These are phyloP conservation scores for Enteromius anoplus DNA, from an alignment of 2,797 vertebrate genomes.

Conservation along the genomic window DNA sequence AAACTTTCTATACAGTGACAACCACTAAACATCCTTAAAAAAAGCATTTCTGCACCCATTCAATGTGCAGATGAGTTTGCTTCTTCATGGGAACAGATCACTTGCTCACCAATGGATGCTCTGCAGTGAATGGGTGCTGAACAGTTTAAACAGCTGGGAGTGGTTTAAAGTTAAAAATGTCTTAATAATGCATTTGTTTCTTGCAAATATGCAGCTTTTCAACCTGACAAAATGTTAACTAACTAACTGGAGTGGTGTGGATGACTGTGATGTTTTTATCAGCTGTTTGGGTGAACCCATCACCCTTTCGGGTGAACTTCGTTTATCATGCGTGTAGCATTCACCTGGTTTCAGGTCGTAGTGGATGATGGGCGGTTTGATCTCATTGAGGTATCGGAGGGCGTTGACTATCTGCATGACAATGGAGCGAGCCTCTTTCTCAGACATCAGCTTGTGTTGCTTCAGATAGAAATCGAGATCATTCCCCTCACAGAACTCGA, in stretches of 20 bases:
- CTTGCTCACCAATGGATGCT: background rate
- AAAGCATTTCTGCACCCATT: too few species aligned
- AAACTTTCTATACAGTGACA: constrained; percentile 11
- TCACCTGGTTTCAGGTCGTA: constrained; percentile 98
- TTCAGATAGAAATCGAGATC: constrained; percentile 99
- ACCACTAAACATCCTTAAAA: background rate
- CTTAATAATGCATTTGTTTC: background rate
- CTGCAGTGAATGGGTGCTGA: background rate
- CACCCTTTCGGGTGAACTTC: background rate
- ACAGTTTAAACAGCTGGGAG: background rate
- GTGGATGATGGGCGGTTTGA: constrained; percentile 99
- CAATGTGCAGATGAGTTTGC: background rate
- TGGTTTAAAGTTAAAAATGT: background rate
- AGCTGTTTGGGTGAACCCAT: background rate
- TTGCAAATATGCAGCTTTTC: background rate
- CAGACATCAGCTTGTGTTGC: constrained; percentile 98
- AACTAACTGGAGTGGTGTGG: background rate
- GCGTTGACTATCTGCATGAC: constrained; percentile 99
- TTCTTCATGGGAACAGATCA: background rate
- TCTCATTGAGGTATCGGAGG: constrained; percentile 98
- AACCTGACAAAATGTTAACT: background rate
- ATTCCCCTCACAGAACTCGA: constrained; percentile 99
- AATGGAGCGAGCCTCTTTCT: constrained; percentile 98
- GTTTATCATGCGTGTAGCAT: background rate
- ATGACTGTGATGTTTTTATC: background rate